Evolutionary conservation across 2,797 vertebrate genomes (phyloP).

Genomic region (Threskiornis aethiopicus): DNA sequence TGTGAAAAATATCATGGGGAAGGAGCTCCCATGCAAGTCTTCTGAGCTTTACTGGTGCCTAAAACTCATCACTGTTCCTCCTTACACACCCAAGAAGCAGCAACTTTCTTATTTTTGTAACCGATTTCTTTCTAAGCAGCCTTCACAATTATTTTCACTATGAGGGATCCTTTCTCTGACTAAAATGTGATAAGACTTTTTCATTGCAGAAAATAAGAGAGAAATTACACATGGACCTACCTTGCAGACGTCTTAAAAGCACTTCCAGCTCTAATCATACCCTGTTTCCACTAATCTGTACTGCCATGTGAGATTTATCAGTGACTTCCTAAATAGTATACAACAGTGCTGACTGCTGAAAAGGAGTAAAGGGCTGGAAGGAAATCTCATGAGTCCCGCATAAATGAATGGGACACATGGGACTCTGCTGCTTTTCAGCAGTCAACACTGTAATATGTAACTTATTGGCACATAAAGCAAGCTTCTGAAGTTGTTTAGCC

Average conservation of each 20-base stretch:
- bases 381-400: background rate
- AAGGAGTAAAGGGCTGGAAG: slow-evolving; percentile 27
- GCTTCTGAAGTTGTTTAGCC: background rate
- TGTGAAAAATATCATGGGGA: background rate
- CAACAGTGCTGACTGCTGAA: slow-evolving; percentile 11
- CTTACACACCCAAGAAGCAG: background rate
- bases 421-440: slow-evolving; percentile 40
- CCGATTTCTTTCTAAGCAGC: background rate
- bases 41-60: background rate
- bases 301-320: slow-evolving; percentile 30
- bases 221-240: background rate
- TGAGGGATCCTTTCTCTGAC: background rate
- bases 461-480: background rate
- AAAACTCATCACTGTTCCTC: background rate
- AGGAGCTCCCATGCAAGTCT: background rate
- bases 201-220: background rate
- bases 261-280: background rate
- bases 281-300: background rate
- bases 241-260: background rate
- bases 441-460: background rate
- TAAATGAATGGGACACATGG: slow-evolving; percentile 22
- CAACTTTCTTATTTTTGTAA: background rate
- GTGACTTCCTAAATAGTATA: slow-evolving; percentile 9
- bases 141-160: background rate
- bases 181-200: background rate